Evolutionary conservation across 1,140 invertebrate species (phyloP), one percentile per base, ranked within the genome.

Genomic region (Proales similis): DNA sequence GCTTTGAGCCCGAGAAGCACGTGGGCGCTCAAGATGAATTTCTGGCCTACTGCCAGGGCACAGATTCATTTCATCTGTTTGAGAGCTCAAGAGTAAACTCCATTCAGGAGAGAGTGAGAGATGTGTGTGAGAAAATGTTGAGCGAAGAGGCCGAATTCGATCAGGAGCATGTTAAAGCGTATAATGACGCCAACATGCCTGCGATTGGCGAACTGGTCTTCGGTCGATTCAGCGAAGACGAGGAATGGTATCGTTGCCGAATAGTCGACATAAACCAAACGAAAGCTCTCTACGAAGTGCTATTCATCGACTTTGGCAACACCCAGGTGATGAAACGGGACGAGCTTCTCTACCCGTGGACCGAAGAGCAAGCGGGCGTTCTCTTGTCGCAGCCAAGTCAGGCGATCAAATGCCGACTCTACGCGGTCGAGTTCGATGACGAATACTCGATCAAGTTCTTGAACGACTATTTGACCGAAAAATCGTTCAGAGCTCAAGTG

Each of bases 221-320:
- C 42, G 48, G 20, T 0, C 38, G 26, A 20, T 53, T 39, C 42
- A 38, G 42, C 17, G 48, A 53, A 7, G 48, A 53, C 19, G 30
- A 20, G n/a, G 42, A 32, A 36, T 53, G 48, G 48, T 53, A 53
- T 24, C 24, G 48, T 7, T 53, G 48, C 27, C 14, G 11, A 19
- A 38, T 53, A 17, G 42, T 38, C 1, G 42, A 53, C 27, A 39
- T 7, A 24, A 38, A 53, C 14, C n/a, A 36, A 53, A 3, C 38
- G 5, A 53, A 33, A n/a, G 5, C 2, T 30, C 24, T 39, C 24
- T 33, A 20, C 5, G 48, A 53, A 30, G 12, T 53, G 17, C 42
- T 53, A 20, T 53, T 39, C 20, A 19, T 53, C 22, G 48, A 53
- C 22, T 53, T 53, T 53, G 48, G 48, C 48, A 53, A 53, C 27